phyloP scores from a whole-genome alignment of 1,140 invertebrate species.

The Drosophila novamexicana region DNA sequence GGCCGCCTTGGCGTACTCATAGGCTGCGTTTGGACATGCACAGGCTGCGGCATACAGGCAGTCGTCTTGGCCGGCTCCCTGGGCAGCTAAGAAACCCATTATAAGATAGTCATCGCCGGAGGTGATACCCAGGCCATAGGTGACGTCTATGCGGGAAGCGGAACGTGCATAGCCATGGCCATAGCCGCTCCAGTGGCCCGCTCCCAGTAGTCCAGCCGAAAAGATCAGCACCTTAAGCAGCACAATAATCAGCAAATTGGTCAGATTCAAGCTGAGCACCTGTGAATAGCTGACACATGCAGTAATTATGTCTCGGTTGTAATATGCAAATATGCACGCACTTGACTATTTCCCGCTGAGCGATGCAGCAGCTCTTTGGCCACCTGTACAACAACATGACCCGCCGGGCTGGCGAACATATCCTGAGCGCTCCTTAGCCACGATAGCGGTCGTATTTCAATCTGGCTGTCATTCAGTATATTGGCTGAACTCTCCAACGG shows the following conservation, averaged over 20 bases:
- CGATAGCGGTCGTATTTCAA: constrained; percentile 65
- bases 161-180: constrained; percentile 84
- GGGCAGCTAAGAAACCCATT: constrained; percentile 89
- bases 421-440: constrained; percentile 85
- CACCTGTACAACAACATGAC: constrained; percentile 87
- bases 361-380: constrained; percentile 88
- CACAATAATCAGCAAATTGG: constrained; percentile 91
- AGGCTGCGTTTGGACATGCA: constrained; percentile 89
- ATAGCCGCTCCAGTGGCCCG: constrained; percentile 87
- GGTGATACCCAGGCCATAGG: constrained; percentile 85
- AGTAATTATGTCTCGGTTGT: constrained; percentile 16
- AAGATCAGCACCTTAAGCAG: constrained; percentile 92
- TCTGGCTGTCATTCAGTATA: constrained; percentile 16
- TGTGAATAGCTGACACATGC: constrained; percentile 79
- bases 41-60: constrained; percentile 92
- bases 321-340: constrained; percentile 12
- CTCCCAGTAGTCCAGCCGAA: constrained; percentile 91
- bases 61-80: constrained; percentile 87
- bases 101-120: constrained; percentile 89
- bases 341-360: constrained; percentile 88
- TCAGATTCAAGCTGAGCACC: constrained; percentile 92
- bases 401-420: constrained; percentile 85
- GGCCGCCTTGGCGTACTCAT: constrained; percentile 90
- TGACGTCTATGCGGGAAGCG: constrained; percentile 74
- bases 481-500: not conserved